Percentiles rank a stretch among this genome's conserved stretches.
These are phyloP conservation scores for Eilema caniola DNA, from an alignment of 2,888 invertebrate species.

Conservation along the genomic window DNA sequence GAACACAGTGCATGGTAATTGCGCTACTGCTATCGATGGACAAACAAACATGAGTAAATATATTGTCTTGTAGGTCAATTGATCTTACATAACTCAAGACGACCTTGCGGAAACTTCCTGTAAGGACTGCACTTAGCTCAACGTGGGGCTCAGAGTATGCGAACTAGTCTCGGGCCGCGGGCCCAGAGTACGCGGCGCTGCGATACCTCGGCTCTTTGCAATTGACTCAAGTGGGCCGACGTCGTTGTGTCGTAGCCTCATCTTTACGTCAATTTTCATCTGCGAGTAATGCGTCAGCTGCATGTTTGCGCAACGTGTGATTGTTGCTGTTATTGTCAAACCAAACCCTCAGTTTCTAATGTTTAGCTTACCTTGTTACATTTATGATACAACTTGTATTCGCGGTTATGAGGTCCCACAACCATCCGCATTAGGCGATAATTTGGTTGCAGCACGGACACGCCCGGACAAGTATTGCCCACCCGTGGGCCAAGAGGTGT, in stretches of 20 bases:
- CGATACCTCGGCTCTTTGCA: conserved; percentile 28
- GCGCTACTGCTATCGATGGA: background rate
- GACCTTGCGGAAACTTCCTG: background rate
- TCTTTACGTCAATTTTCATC: conserved; percentile 42
- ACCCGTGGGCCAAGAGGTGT: too few relatives aligned
- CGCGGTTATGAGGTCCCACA: too few relatives aligned
- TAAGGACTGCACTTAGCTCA: background rate
- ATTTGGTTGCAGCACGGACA: too few relatives aligned
- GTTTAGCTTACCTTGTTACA: background rate
- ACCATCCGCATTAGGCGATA: too few relatives aligned
- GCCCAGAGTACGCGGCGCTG: background rate
- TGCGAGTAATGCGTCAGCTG: conserved; percentile 22
- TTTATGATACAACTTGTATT: background rate
- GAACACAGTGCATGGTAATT: background rate
- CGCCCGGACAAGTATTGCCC: too few relatives aligned
- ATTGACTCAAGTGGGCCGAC: conserved; percentile 55
- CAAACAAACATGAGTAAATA: background rate
- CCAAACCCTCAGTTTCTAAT: background rate
- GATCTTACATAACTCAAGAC: background rate
- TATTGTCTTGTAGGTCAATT: background rate
- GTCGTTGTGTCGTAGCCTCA: conserved; percentile 31
- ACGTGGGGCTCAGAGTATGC: background rate
- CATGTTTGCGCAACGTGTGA: conserved; percentile 36
- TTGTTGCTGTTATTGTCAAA: background rate
- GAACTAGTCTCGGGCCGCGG: background rate